These are phyloP conservation scores for Lacerta bilineata DNA, from an alignment of 2,797 vertebrate genomes.

Conservation along the genomic window DNA sequence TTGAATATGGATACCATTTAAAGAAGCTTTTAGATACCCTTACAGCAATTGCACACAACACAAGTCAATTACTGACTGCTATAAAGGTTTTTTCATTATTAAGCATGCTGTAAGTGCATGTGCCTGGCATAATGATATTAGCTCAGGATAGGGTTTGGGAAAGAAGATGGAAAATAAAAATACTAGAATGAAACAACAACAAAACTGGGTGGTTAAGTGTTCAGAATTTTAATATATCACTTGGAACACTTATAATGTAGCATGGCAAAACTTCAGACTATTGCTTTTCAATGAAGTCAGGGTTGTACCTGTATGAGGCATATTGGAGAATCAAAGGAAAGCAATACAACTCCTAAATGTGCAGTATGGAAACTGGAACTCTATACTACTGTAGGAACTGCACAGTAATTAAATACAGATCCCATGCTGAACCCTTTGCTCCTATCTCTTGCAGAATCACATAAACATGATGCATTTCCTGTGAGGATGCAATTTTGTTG, in stretches of 20 bases:
- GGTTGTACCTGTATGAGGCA: background rate
- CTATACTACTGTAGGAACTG: background rate
- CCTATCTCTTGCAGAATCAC: background rate
- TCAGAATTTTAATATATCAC: slow-evolving; percentile 22
- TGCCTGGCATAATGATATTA: slow-evolving; percentile 36
- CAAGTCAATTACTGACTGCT: slow-evolving; percentile 40
- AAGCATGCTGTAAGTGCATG: slow-evolving; percentile 34
- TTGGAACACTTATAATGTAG: background rate
- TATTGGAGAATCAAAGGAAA: background rate
- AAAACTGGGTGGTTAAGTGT: slow-evolving; percentile 11
- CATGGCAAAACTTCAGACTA: background rate
- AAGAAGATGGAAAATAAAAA: slow-evolving; percentile 28
- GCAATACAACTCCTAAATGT: background rate
- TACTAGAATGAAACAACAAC: slow-evolving; percentile 13
- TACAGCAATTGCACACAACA: slow-evolving; percentile 35
- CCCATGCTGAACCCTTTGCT: background rate
- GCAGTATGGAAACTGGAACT: background rate
- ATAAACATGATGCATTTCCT: background rate
- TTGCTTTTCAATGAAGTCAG: background rate
- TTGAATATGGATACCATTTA: slow-evolving; percentile 47
- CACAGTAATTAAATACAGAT: background rate
- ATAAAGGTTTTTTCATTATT: slow-evolving; percentile 36
- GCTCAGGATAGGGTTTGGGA: slow-evolving; percentile 18
- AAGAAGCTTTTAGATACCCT: slow-evolving; percentile 28
- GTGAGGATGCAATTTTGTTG: background rate